A percentile compares a stretch with the other conserved stretches of the same genome.
Evolutionary conservation across 2,797 vertebrate genomes (phyloP).

Genomic region (Decapterus maruadsi): DNA sequence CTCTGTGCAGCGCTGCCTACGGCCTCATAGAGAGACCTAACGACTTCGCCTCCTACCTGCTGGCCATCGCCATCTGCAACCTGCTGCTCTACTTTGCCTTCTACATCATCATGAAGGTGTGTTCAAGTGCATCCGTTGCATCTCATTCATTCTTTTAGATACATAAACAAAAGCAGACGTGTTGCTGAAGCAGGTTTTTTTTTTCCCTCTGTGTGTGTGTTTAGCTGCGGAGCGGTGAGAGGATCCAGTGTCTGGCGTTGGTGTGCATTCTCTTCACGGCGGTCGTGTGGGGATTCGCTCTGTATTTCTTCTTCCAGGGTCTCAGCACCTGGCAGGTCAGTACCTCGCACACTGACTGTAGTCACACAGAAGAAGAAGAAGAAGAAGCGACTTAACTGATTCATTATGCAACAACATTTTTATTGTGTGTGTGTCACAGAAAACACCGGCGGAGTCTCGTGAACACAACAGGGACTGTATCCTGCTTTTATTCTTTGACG

Average conservation of each 20-base stretch:
- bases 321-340: conserved; percentile 99
- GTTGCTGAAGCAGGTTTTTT: not conserved
- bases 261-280: conserved; percentile 95
- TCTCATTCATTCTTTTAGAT: not conserved
- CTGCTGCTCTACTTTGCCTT: conserved; percentile 98
- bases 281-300: conserved; percentile 95
- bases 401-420: not conserved
- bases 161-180: not conserved
- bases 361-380: not conserved
- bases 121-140: not conserved
- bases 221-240: conserved; percentile 94
- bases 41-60: conserved; percentile 96
- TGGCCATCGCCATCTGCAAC: conserved; percentile 99
- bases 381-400: not conserved
- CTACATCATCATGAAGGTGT: conserved; percentile 99
- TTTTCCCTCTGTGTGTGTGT: conserved; percentile 32
- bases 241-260: conserved; percentile 91
- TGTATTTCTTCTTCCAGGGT: conserved; percentile 99
- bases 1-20: conserved; percentile 89
- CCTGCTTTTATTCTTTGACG: conserved; percentile 95
- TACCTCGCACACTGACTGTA: not conserved
- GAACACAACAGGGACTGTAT: conserved; percentile 98
- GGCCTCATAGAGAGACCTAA: conserved; percentile 94
- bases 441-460: conserved; percentile 96
- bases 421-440: conserved; percentile 78